Base-by-base conservation (phyloP, 2,113 vertebrate genomes). In the Ictalurus punctatus region DNA sequence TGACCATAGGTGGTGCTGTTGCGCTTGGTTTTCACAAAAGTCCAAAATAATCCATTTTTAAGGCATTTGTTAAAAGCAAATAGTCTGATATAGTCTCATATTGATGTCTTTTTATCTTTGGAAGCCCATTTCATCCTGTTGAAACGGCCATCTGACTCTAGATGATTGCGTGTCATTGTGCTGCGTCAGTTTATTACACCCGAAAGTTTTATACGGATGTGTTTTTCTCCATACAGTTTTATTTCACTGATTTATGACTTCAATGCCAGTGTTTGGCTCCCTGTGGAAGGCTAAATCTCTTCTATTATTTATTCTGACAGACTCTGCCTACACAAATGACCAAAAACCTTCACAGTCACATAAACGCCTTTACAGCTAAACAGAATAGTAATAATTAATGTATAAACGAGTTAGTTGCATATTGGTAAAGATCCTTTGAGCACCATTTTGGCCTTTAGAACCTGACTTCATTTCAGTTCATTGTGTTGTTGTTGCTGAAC, bases 301-400 rank as follows among this genome's bases (percentile, higher is more conserved):
- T 59, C 19, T 82, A 34, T 82, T 82, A 82, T 59, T 59, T 59
- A 59, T 59, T 83, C 81, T 23, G 59, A 87, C 90, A 85, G 87
- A 23, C 17, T 71, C 54, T 61, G 48, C 54, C 37, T 54, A 59
- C 48, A 69, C 58, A 67, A 30, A 44, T 71, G 63, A 59, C 34
- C 40, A 76, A 67, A 34, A 37, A 58, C 71, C 7, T 85, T 76
- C 17, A 58, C 54, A 21, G 52, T 58, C 79, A 83, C 54, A 83
- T 37, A 61, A 37, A 83, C 61, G 81, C 81, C 81, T 61, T 59
- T 61, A 83, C 0, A 34, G 4, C 16, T 58, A 56, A 37, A 61
- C 7, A 59, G 81, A 37, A 37, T 61, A 83, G 37, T 83, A 83
- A 83, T 83, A 61, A 59, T 61, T 5, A 61, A 83, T 10, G n/a